Base-by-base conservation (phyloP, 2,797 vertebrate species). In the Crax fasciolata region DNA sequence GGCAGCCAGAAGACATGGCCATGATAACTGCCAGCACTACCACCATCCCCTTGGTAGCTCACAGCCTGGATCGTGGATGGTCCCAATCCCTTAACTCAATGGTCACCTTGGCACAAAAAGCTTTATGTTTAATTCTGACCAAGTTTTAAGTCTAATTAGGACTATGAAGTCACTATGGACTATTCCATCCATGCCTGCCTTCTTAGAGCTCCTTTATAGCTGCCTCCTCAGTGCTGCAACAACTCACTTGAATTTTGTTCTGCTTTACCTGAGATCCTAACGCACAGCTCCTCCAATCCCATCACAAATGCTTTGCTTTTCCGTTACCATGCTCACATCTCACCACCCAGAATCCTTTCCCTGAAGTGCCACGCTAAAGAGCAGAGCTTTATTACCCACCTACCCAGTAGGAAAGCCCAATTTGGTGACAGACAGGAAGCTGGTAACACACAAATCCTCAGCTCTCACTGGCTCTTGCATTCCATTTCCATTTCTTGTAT, bases 31-130 rank as follows among this genome's bases (percentile, higher is more conserved):
- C 25, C 58, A 32, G 57, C 32, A 46, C 46, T 38, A 7, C 4
- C 3, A 8, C 12, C 35, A 35, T 35, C 20, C 13, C 32, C 19
- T 24, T 8, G 18, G 38, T 35, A 11, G 72, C 59, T 72, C 52
- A 27, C 70, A 73, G 55, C 72, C 19, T 1, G 12, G 43, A 7
- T 0, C 4, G 49, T 6, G 44, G 54, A 44, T 4, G 67, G 0
- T 66, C 63, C 54, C 1, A 11, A 82, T 12, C 70, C 46, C 41
- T 58, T 54, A 41, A 43, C 3, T 23, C n/a, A 4, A 30, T 7
- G 1, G 73, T 9, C 7, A 12, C 10, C 76, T 39, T 12, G 1
- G 65, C 43, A 59, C 19, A 55, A 71, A 30, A 68, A 67, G 73
- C 41, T 75, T 57, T 39, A 24, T 6, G 32, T 8, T 35, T 11